A percentile compares a stretch with the other conserved stretches of the same genome.
Conservation (phyloP, 64 coral and sea anemone species). For the Pachyseris speciosa region DNA sequence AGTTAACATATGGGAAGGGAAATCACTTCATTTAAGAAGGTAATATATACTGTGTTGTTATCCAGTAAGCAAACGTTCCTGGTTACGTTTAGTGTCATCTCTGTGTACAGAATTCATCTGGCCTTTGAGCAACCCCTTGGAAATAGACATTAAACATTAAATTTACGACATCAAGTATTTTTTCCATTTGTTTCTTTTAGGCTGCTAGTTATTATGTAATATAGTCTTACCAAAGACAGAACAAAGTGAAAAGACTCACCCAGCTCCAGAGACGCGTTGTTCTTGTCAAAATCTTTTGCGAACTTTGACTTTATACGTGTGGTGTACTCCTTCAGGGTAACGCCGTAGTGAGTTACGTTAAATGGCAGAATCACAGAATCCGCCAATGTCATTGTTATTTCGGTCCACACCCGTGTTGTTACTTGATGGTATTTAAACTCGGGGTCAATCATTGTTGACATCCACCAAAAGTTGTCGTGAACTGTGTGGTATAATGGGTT, state of each 20-base stretch:
- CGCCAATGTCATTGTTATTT: conserved; percentile 69
- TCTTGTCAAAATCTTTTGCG: neutral
- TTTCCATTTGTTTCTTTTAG: neutral
- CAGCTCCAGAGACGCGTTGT: conserved; percentile 44
- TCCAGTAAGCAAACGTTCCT: too few relatives aligned
- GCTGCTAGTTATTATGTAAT: neutral
- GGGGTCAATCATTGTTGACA: conserved; percentile 84
- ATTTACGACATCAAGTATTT: neutral
- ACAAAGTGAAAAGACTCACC: neutral
- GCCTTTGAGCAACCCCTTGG: too few relatives aligned
- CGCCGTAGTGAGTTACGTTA: conserved; percentile 80
- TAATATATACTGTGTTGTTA: too few relatives aligned
- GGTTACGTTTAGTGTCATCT: too few relatives aligned
- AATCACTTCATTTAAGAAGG: too few relatives aligned
- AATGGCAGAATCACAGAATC: conserved; percentile 78
- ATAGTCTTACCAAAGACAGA: too few relatives aligned
- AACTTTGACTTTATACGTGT: conserved; percentile 21
- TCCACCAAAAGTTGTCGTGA: conserved; percentile 85
- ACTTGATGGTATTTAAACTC: conserved; percentile 85
- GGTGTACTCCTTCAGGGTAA: conserved; percentile 67
- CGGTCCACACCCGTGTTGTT: conserved; percentile 80
- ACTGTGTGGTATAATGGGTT: conserved; percentile 92
- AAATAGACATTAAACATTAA: neutral
- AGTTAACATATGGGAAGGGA: too few relatives aligned
- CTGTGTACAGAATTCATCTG: too few relatives aligned